Conservation (phyloP, 2,888 invertebrate species). For the Cheilosia pagana region DNA sequence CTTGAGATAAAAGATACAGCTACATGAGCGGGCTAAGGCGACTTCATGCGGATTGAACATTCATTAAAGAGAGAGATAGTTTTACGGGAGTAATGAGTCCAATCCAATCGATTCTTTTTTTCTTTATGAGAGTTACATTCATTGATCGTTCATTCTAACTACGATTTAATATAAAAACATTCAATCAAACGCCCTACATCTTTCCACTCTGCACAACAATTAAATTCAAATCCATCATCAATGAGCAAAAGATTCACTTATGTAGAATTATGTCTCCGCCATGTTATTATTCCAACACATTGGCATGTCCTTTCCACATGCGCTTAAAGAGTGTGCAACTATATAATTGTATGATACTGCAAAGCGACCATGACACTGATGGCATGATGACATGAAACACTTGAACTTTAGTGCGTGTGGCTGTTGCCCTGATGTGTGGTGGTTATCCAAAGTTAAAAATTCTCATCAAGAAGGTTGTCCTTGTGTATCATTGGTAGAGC, state of each 20-base stretch:
- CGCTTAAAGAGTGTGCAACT: constrained; percentile 24
- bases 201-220: constrained; percentile 1
- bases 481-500: constrained; percentile 54
- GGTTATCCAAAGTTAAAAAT: constrained; percentile 17
- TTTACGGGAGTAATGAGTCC: constrained; percentile 17
- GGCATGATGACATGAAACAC: constrained; percentile 65
- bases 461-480: constrained; percentile 60
- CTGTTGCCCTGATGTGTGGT: constrained; percentile 1
- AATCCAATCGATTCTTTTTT: background rate
- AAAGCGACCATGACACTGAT: constrained; percentile 51
- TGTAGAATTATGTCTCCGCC: constrained; percentile 16
- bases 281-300: constrained; percentile 47
- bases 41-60: background rate
- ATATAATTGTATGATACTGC: constrained; percentile 49
- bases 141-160: background rate
- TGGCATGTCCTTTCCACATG: background rate
- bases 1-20: constrained; percentile 14
- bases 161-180: background rate
- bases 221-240: constrained; percentile 27
- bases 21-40: background rate
- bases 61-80: constrained; percentile 34
- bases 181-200: background rate
- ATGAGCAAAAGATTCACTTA: constrained; percentile 24
- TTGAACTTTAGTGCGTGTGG: constrained; percentile 22
- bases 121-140: background rate